Percentiles rank a stretch among this genome's conserved stretches.
Evolutionary conservation across 2,113 vertebrate genomes (phyloP).

Genomic region (Vanacampus margaritifer): DNA sequence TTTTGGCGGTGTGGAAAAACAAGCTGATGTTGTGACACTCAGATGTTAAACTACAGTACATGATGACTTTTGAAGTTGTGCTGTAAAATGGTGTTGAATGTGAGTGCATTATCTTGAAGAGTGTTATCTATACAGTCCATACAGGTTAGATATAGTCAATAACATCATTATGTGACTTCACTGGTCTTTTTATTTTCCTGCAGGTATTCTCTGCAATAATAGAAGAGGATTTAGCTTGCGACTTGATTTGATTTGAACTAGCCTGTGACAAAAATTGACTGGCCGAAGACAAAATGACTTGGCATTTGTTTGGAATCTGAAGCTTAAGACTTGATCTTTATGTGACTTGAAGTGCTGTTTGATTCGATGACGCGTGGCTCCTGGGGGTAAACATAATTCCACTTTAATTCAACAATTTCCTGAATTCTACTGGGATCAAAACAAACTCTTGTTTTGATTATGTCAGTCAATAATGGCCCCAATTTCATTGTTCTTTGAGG

Average conservation of each 20-base stretch:
- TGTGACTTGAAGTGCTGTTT: background rate
- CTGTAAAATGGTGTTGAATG: too few species aligned
- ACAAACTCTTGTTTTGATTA: constrained; percentile 7
- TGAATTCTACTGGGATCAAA: background rate
- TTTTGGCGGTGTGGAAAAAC: too few species aligned
- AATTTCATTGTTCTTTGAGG: constrained; percentile 1
- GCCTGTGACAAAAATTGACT: background rate
- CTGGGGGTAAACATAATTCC: background rate
- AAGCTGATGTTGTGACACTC: too few species aligned
- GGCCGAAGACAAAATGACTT: background rate
- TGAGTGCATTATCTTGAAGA: too few species aligned
- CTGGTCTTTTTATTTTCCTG: background rate
- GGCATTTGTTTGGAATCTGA: background rate
- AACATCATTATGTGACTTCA: background rate
- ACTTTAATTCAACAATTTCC: constrained; percentile 5
- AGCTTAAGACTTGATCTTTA: background rate
- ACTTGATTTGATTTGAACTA: background rate
- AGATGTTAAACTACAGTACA: too few species aligned
- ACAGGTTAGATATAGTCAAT: background rate
- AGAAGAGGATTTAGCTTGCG: background rate
- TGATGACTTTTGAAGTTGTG: too few species aligned
- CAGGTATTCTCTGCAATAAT: background rate
- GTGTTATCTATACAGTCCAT: too few species aligned
- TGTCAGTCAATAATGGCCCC: background rate
- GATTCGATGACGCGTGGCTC: background rate